Percentiles rank a stretch among this genome's conserved stretches.
Evolutionary conservation across 2,797 vertebrate species (phyloP).

Genomic region (Cuculus canorus): DNA sequence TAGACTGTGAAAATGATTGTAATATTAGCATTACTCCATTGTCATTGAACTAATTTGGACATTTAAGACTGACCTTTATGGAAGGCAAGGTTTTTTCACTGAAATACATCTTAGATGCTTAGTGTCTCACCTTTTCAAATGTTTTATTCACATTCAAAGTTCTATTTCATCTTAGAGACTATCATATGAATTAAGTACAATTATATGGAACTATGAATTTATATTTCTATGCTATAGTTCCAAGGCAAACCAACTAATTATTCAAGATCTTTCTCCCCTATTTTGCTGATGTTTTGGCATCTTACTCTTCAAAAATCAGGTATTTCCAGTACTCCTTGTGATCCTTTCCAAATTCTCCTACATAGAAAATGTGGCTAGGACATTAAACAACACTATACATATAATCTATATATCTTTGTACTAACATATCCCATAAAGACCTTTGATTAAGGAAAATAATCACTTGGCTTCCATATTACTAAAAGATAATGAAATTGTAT

Average conservation of each 20-base stretch:
- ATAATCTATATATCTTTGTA: neutral
- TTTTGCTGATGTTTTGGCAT: neutral
- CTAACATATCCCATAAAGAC: neutral
- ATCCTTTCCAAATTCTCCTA: neutral
- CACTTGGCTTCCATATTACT: neutral
- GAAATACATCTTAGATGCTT: neutral
- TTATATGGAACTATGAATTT: constrained; percentile 18
- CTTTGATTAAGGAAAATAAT: neutral
- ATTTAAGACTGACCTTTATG: constrained; percentile 47
- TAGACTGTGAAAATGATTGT: constrained; percentile 57
- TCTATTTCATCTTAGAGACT: constrained; percentile 38
- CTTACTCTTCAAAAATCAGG: neutral
- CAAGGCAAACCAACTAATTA: neutral
- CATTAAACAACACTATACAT: neutral
- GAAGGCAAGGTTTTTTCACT: constrained; percentile 19
- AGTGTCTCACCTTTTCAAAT: neutral
- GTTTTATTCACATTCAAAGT: neutral
- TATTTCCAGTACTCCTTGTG: neutral
- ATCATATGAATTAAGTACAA: neutral
- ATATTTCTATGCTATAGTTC: neutral
- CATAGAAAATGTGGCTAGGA: neutral
- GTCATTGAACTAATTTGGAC: neutral
- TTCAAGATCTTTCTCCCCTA: neutral
- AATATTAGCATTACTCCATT: neutral
- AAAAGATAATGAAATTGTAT: neutral